Evolutionary conservation across 2,797 vertebrate genomes (phyloP), one percentile per base, ranked within the genome.

Genomic region (Rhabdomys pumilio): DNA sequence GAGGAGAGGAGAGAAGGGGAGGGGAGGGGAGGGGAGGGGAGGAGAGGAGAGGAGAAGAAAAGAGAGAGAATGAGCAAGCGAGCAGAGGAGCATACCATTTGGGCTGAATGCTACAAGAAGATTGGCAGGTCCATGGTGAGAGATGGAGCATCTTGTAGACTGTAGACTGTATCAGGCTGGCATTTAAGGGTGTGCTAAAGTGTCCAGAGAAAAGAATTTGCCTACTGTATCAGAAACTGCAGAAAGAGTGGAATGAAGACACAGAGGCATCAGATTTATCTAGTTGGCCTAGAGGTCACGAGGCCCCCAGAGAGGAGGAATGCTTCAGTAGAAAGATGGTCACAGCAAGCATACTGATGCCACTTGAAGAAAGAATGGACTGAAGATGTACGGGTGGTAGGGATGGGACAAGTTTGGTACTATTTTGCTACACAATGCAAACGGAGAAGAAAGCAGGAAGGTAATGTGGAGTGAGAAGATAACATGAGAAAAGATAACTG

Each of bases 121-220:
- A 86, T 63, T 50, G 29, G 24, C 4, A 73, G 26, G 24, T 41
- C 14, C 69, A 73, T 89, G 12, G 20, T 73, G 91, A 50, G 12
- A 82, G 47, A 57, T 80, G 73, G 67, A 86, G 19, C 57, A 5
- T 75, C 77, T n/a, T 92, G 8, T 73, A 6, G 31, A 24, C 44
- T 92, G 8, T 73, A 6, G 31, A 24, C 44, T 57, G 59, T 84
- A 77, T 53, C 9, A 22, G 38, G n/a, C 77, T 89, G 47, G 67
- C 59, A 47, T 41, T 95, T 59, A 85, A 92, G 29, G 20, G 4
- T 75, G 47, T 90, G 47, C 90, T 90, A 47, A 94, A 93, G 59
- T 22, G 61, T 72, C 13, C n/a, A 72, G 63, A 63, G 59, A 61
- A 34, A 87, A 72, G 10, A 81, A 92, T 57, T n/a, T 38, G 75